Evolutionary conservation across 1,140 invertebrate genomes (phyloP).

Genomic region (Zaprionus vittiger): DNA sequence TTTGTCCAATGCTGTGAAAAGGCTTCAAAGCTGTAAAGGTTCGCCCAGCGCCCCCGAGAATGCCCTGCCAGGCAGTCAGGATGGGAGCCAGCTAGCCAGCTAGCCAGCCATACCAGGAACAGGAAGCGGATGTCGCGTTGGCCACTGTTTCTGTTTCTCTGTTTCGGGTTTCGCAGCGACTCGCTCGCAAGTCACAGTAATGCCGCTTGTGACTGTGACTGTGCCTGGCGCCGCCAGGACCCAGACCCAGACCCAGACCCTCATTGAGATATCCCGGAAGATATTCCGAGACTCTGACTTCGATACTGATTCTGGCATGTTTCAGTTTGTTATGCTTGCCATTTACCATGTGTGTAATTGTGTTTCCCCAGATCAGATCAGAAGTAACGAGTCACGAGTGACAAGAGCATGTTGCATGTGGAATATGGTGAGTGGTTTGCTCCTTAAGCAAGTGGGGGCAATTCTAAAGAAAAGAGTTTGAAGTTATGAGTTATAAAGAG

Average conservation of each 20-base stretch:
- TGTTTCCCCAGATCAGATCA: background rate
- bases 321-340: constrained; percentile 14
- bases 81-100: constrained; percentile 30
- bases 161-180: constrained; percentile 21
- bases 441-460: no score
- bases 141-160: constrained; percentile 63
- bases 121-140: constrained; percentile 79
- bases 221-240: constrained; percentile 33
- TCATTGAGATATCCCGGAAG: background rate
- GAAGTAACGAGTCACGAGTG: background rate
- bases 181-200: background rate
- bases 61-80: constrained; percentile 9
- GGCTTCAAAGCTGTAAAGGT: constrained; percentile 67
- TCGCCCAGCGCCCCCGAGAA: constrained; percentile 21
- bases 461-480: background rate
- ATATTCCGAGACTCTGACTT: constrained; percentile 5
- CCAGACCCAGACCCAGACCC: constrained; percentile 9
- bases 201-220: constrained; percentile 16
- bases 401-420: background rate
- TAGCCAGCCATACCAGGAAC: constrained; percentile 56
- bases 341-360: constrained; percentile 46
- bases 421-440: background rate
- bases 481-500: background rate
- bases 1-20: constrained; percentile 75
- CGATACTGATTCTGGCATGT: constrained; percentile 7